These are phyloP conservation scores for Delphinus delphis DNA, from an alignment of 2,113 vertebrate species.

Conservation along the genomic window DNA sequence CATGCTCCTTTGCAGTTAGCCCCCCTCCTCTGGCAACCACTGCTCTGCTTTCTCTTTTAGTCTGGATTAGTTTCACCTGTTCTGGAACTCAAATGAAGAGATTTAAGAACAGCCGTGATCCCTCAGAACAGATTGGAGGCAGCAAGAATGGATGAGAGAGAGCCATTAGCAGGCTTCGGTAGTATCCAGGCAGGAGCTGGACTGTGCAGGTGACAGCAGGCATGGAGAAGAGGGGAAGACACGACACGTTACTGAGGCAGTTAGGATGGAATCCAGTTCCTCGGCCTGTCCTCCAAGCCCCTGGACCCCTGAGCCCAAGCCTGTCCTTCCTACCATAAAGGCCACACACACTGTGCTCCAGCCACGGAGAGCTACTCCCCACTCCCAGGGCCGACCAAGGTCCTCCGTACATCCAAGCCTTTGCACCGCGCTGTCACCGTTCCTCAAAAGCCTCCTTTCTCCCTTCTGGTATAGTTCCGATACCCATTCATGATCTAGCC, in stretches of 20 bases:
- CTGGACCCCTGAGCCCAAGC: background rate
- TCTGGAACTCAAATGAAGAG: background rate
- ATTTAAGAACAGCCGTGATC: no score
- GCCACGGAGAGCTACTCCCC: background rate
- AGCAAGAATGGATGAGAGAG: background rate
- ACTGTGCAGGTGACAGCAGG: background rate
- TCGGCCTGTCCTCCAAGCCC: background rate
- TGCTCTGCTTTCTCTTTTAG: background rate
- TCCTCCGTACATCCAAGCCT: background rate
- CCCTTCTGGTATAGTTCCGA: no score
- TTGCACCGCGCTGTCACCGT: background rate
- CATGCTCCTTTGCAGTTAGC: background rate
- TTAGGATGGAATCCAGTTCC: background rate
- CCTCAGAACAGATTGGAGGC: background rate
- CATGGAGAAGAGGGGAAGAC: background rate
- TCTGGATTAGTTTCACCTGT: background rate
- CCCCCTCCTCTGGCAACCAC: background rate
- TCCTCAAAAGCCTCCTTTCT: background rate
- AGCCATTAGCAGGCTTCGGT: background rate
- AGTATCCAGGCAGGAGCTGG: background rate
- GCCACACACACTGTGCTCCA: accelerated
- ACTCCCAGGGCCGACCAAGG: background rate
- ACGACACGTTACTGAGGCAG: accelerated
- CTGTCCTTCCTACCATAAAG: background rate
- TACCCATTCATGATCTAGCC: background rate